Evolutionary conservation across 2,888 invertebrate genomes (phyloP).

Genomic region (Ichneumon xanthorius): DNA sequence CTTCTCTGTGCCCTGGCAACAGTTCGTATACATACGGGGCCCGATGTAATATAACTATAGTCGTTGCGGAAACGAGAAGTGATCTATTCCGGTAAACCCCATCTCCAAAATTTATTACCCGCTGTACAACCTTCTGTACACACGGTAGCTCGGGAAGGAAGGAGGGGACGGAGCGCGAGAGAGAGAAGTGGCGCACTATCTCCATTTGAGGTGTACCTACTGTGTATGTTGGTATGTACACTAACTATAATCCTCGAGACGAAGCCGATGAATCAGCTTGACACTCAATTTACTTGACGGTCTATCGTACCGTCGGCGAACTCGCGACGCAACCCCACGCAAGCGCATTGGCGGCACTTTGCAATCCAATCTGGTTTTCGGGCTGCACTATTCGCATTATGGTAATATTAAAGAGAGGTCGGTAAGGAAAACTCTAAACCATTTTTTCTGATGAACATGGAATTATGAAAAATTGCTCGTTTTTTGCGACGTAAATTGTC

Average conservation of each 20-base stretch:
- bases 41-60: conserved; percentile 5
- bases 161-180: conserved; percentile 29
- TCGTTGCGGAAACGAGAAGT: conserved; percentile 42
- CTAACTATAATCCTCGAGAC: conserved; percentile 55
- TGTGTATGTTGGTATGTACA: conserved; percentile 40
- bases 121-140: conserved; percentile 44
- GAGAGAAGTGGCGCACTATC: conserved; percentile 31
- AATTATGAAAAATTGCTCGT: no score
- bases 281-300: conserved; percentile 65
- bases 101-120: conserved; percentile 56
- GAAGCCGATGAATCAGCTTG: conserved; percentile 61
- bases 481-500: no score
- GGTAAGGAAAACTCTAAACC: no score
- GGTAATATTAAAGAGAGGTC: neutral
- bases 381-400: neutral
- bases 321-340: neutral
- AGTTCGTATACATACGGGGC: conserved; percentile 1
- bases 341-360: neutral
- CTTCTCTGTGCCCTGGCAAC: conserved; percentile 9
- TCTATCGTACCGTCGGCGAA: conserved; percentile 36
- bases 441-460: no score
- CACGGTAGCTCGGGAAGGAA: conserved; percentile 32
- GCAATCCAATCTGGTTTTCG: neutral
- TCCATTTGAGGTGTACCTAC: conserved; percentile 39
- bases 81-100: conserved; percentile 56